Base-by-base conservation (phyloP, 2,113 vertebrate species). In the Epinephelus cyanopodus region DNA sequence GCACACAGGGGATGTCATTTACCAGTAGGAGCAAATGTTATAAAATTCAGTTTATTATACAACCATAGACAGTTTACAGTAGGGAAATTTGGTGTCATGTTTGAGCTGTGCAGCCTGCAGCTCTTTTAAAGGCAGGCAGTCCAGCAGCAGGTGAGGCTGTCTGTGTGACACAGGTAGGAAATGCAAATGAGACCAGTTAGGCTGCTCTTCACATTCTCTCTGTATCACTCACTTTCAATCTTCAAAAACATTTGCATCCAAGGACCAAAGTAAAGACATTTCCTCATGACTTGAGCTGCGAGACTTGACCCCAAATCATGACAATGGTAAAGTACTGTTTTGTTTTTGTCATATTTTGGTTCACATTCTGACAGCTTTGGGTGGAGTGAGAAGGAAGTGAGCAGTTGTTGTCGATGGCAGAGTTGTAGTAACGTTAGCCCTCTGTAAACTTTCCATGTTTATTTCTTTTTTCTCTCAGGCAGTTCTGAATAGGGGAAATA, bases 301-400 rank as follows among this genome's bases (percentile, higher is more conserved):
- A 72, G 74, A 87, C 63, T 61, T 19, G 8, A 72, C 58, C 39
- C 23, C 6, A 75, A 73, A 81, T 67, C 27, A 75, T 77, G 42
- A 93, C 72, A 47, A 96, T 94, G 95, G 95, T 96, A 94, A 94
- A 33, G 92, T 94, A 89, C 37, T 2, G 27, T 75, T 86, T 65
- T 19, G 54, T 74, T 84, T 79, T 61, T 6, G 9, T 79, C 19
- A 39, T 39, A 23, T 42, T 83, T 73, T 61, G 4, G 15, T 68
- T 57, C 52, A 58, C 5, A 12, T 14, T 76, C 12, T 62, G 63
- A 21, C 12, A 54, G 50, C 25, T 72, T 62, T 65, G 50, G 45
- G 33, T 50, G 52, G 23, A 77, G 47, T 47, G 62, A 86, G 56
- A 63, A 79, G 86, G 84, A 92, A 91, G 86, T 85, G 37, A 74